phyloP scores from a whole-genome alignment of 2,888 invertebrate genomes.

The Stomorhina lunata region DNA sequence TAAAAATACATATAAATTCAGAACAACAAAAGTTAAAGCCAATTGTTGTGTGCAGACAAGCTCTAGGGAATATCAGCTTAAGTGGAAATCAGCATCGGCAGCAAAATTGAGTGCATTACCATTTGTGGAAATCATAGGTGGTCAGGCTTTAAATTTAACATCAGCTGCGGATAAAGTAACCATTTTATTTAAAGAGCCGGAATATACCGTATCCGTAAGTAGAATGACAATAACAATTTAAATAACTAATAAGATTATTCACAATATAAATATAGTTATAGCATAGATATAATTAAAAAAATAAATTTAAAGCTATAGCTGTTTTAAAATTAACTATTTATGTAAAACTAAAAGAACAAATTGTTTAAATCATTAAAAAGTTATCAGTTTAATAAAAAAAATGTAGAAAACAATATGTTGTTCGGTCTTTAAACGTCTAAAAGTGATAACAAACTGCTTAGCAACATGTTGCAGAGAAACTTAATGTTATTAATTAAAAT shows the following conservation, averaged over 20 bases:
- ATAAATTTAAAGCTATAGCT: too few relatives aligned
- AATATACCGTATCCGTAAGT: slow-evolving; percentile 81
- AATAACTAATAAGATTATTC: neutral
- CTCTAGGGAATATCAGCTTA: neutral
- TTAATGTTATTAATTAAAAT: neutral
- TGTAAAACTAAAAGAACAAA: too few relatives aligned
- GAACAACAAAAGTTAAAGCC: neutral
- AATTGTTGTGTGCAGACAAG: neutral
- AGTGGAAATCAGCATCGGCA: neutral
- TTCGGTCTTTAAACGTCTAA: too few relatives aligned
- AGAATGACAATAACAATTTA: too few relatives aligned
- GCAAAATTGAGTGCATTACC: neutral
- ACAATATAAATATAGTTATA: neutral
- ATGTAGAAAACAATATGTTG: too few relatives aligned
- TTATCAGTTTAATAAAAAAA: too few relatives aligned
- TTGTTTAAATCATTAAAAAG: too few relatives aligned
- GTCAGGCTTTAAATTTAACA: slow-evolving; percentile 78
- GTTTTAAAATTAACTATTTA: too few relatives aligned
- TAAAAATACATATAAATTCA: neutral
- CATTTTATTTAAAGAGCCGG: slow-evolving; percentile 80
- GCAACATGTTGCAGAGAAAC: neutral
- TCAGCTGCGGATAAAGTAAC: slow-evolving; percentile 74
- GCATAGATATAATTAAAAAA: too few relatives aligned
- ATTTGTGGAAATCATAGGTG: slow-evolving; percentile 52
- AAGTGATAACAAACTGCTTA: neutral